These are phyloP conservation scores for Campopleginae sp. DNA, from an alignment of 2,888 invertebrate genomes.

Conservation along the genomic window DNA sequence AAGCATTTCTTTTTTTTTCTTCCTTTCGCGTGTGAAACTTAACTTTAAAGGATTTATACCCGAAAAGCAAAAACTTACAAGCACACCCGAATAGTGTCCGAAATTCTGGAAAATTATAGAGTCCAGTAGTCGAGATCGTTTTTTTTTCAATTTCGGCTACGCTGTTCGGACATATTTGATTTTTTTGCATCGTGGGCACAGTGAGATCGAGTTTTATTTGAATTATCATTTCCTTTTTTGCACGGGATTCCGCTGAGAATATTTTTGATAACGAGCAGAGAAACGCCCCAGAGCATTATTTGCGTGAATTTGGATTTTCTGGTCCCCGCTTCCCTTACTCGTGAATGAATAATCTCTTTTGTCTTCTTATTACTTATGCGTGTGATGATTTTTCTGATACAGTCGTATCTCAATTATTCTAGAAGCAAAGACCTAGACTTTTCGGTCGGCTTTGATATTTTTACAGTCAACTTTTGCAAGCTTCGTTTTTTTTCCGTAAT, in stretches of 20 bases:
- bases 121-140: background rate
- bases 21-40: slow-evolving; percentile 45
- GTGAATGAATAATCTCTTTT: slow-evolving; percentile 6
- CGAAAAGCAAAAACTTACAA: slow-evolving; percentile 25
- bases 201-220: slow-evolving; percentile 58
- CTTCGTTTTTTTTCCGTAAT: slow-evolving; percentile 5
- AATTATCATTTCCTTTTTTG: slow-evolving; percentile 19
- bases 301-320: slow-evolving; percentile 42
- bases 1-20: slow-evolving; percentile 43
- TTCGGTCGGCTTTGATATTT: slow-evolving; percentile 20
- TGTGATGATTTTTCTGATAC: slow-evolving; percentile 22
- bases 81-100: slow-evolving; percentile 11
- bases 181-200: slow-evolving; percentile 24
- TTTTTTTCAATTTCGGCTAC: background rate
- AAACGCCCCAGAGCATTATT: slow-evolving; percentile 47
- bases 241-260: slow-evolving; percentile 10
- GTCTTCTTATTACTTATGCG: background rate
- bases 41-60: slow-evolving; percentile 55
- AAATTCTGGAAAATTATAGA: background rate
- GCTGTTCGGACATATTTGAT: slow-evolving; percentile 34
- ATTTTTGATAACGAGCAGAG: slow-evolving; percentile 51
- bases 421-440: slow-evolving; percentile 16
- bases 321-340: slow-evolving; percentile 45
- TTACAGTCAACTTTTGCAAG: slow-evolving; percentile 14
- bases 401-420: background rate